Conservation (phyloP, 2,113 vertebrate genomes). For the Pterocles orientalis region DNA sequence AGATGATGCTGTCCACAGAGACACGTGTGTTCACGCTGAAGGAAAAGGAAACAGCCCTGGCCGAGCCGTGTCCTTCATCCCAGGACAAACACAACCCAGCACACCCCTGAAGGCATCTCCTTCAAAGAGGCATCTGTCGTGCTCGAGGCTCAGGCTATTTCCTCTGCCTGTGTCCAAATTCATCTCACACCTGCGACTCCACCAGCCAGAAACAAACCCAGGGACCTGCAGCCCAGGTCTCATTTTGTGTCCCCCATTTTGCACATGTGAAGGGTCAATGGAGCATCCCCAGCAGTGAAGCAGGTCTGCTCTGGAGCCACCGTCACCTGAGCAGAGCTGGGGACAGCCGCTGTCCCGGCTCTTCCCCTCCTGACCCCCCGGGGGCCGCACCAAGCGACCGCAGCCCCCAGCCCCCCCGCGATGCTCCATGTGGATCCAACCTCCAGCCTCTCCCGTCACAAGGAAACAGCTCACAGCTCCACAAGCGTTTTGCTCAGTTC, state of each 20-base stretch:
- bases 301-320: neutral
- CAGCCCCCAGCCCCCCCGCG: fast-evolving
- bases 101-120: constrained; percentile 30
- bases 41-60: neutral
- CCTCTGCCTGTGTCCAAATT: neutral
- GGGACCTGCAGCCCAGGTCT: neutral
- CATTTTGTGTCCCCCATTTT: neutral
- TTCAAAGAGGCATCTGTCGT: constrained; percentile 35
- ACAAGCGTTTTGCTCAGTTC: fast-evolving
- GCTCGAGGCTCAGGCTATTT: neutral
- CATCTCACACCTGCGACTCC: neutral
- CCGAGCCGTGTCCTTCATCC: neutral
- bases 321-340: neutral
- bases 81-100: neutral
- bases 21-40: fast-evolving
- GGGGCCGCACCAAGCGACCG: fast-evolving
- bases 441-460: fast-evolving
- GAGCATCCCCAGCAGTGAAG: neutral
- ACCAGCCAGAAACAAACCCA: constrained; percentile 1
- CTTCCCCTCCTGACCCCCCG: fast-evolving
- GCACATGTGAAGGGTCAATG: neutral
- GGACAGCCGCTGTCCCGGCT: neutral
- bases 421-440: neutral
- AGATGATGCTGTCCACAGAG: neutral
- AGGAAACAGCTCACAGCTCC: neutral